phyloP scores from a whole-genome alignment of 1,140 invertebrate genomes.

The Ceratina australensis region DNA sequence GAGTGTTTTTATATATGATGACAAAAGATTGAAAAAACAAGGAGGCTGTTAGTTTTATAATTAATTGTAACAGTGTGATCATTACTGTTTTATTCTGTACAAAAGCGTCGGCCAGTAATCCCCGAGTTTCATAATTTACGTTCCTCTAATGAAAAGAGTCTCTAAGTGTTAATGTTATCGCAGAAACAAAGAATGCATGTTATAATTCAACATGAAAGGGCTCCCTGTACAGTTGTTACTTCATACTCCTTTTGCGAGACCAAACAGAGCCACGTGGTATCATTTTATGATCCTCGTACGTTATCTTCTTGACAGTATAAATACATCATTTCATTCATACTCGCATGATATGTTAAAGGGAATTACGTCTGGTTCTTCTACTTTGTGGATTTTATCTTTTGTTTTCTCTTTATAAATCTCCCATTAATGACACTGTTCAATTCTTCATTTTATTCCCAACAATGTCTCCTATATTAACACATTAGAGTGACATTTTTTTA shows the following conservation, averaged over 20 bases:
- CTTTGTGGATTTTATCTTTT: neutral
- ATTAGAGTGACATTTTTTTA: neutral
- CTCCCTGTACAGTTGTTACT: neutral
- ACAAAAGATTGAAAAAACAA: neutral
- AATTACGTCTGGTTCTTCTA: neutral
- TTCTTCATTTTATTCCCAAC: too few species aligned
- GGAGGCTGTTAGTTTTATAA: too few species aligned
- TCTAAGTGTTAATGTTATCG: neutral
- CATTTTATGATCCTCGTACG: neutral
- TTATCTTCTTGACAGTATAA: neutral
- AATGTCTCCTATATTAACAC: too few species aligned
- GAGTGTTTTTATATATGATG: too few species aligned
- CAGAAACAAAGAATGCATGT: neutral
- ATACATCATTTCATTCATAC: conserved; percentile 2
- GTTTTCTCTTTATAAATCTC: neutral
- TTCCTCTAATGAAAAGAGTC: neutral
- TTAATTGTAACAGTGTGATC: too few species aligned
- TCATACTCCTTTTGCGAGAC: neutral
- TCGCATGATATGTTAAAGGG: neutral
- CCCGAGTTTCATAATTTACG: neutral
- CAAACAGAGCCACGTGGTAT: neutral
- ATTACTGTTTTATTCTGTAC: too few species aligned
- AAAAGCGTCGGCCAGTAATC: too few species aligned
- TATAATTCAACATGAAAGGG: conserved; percentile 3
- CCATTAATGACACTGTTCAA: too few species aligned